phyloP scores from a whole-genome alignment of 1,140 invertebrate species.

The Myzus persicae region DNA sequence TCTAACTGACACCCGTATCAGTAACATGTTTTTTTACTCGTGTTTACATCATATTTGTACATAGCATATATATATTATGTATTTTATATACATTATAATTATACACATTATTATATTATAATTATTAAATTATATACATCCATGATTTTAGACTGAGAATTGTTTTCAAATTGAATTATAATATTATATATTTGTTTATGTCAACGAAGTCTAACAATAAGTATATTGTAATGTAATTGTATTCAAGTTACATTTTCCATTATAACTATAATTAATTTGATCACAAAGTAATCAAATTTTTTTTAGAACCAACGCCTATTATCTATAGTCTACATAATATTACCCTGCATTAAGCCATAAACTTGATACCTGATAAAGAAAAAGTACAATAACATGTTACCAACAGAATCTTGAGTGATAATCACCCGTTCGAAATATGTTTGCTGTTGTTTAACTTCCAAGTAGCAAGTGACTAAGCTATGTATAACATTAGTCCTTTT shows the following conservation, averaged over 20 bases:
- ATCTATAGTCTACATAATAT: neutral
- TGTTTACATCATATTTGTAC: too few relatives aligned
- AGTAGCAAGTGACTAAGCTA: too few relatives aligned
- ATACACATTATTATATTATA: neutral
- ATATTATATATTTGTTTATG: neutral
- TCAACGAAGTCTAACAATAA: neutral
- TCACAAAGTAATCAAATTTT: neutral
- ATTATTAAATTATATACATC: neutral
- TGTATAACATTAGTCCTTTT: too few relatives aligned
- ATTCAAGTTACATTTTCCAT: neutral
- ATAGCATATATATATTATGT: neutral
- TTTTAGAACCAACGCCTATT: neutral
- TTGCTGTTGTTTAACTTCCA: too few relatives aligned
- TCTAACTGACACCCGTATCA: slow-evolving; percentile 1
- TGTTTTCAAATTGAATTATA: neutral
- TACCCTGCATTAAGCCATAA: neutral
- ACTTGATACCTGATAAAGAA: neutral
- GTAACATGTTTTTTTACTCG: neutral
- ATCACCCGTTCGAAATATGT: neutral
- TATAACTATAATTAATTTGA: neutral
- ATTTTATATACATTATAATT: neutral
- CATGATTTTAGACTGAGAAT: neutral
- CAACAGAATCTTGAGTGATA: neutral
- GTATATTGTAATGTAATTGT: neutral
- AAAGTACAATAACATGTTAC: too few relatives aligned